These are phyloP conservation scores for Zaprionus taronus DNA, from an alignment of 1,140 invertebrate species.

Conservation along the genomic window DNA sequence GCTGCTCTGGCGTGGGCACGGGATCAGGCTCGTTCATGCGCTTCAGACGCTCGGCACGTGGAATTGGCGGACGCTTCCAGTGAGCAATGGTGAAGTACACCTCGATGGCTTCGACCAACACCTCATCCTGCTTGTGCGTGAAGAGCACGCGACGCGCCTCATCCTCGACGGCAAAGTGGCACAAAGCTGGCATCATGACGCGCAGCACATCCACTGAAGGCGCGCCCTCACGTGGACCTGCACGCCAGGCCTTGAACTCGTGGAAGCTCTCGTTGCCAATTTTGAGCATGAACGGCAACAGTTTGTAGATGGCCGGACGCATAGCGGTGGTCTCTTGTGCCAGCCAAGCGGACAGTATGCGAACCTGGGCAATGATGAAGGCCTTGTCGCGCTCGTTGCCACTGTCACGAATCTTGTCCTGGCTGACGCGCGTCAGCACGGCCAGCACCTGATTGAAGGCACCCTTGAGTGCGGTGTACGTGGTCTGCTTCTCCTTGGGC, in stretches of 20 bases:
- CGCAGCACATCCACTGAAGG: conserved; percentile 90
- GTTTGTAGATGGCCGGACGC: conserved; percentile 91
- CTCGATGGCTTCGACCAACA: conserved; percentile 91
- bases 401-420: conserved; percentile 89
- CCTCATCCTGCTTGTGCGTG: conserved; percentile 91
- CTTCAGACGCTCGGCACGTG: conserved; percentile 90
- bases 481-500: conserved; percentile 94
- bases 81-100: conserved; percentile 95
- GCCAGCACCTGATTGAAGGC: conserved; percentile 93
- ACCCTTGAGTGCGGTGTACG: conserved; percentile 95
- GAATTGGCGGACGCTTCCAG: conserved; percentile 92
- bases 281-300: conserved; percentile 91
- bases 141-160: conserved; percentile 92
- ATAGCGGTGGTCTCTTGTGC: conserved; percentile 96
- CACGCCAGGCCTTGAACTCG: conserved; percentile 86
- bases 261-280: conserved; percentile 93
- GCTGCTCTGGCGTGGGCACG: conserved; percentile 88
- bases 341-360: conserved; percentile 94
- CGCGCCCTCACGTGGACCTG: conserved; percentile 87
- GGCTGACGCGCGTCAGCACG: conserved; percentile 89
- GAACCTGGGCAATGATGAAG: conserved; percentile 92
- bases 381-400: conserved; percentile 88
- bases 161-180: conserved; percentile 95
- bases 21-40: conserved; percentile 89
- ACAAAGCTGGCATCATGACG: conserved; percentile 93